phyloP scores from a whole-genome alignment of 2,797 vertebrate genomes.

The Syncerus caffer region DNA sequence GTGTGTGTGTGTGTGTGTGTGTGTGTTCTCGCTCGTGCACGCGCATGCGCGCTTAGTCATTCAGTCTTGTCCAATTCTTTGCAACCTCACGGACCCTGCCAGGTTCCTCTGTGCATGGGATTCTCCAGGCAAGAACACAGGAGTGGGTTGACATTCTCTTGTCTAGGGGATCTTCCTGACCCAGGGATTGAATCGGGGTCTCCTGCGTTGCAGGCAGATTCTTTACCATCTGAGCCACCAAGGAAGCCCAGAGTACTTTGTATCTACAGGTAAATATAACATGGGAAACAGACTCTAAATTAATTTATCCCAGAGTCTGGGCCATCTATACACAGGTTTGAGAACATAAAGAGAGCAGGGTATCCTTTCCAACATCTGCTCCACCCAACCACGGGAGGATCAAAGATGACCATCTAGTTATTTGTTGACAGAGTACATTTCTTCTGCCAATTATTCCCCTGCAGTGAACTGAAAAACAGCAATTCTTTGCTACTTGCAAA shows the following conservation, averaged over 20 bases:
- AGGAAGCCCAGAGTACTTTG: background rate
- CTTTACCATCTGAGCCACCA: background rate
- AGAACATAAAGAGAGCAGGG: slow-evolving; percentile 45
- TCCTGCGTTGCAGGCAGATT: background rate
- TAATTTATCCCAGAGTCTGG: background rate
- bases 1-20: too few relatives aligned
- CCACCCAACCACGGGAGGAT: background rate
- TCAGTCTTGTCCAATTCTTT: background rate
- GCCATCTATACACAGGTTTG: background rate
- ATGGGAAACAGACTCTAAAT: background rate
- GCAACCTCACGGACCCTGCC: background rate
- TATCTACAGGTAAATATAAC: background rate
- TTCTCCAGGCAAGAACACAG: background rate
- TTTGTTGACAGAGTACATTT: slow-evolving; percentile 13
- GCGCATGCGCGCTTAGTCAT: background rate
- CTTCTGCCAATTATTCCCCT: background rate
- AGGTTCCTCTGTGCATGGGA: background rate
- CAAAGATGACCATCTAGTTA: slow-evolving; percentile 42
- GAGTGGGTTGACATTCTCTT: background rate
- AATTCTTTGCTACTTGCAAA: background rate
- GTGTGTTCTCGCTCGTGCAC: accelerated
- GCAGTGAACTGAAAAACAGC: background rate
- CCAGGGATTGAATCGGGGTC: background rate
- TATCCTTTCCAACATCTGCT: slow-evolving; percentile 74
- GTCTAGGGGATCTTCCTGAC: background rate